phyloP scores from a whole-genome alignment of 2,888 invertebrate genomes.

The Agapetus fuscipes region DNA sequence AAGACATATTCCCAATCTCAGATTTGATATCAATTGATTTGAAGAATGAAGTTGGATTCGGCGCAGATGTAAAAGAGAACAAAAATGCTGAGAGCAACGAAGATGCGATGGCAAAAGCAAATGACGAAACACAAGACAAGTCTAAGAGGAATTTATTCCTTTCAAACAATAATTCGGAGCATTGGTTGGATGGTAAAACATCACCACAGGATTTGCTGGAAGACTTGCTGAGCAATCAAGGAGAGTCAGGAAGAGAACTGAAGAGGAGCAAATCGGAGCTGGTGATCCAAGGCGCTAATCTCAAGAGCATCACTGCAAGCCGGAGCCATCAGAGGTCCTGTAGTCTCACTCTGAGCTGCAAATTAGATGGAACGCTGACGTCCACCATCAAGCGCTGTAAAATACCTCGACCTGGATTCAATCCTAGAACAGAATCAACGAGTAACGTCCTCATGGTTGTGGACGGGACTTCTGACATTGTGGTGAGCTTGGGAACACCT shows the following conservation, averaged over 20 bases:
- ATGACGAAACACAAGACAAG: conserved; percentile 27
- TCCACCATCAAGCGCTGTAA: conserved; percentile 61
- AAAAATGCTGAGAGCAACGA: conserved; percentile 37
- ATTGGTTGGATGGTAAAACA: conserved; percentile 39
- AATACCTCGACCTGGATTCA: conserved; percentile 32
- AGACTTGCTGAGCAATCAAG: conserved; percentile 44
- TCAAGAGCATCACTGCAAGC: conserved; percentile 42
- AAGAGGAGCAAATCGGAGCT: conserved; percentile 59
- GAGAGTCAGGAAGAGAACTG: conserved; percentile 46
- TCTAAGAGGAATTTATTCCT: conserved; percentile 21
- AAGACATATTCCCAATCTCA: conserved; percentile 73
- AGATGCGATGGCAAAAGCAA: conserved; percentile 26
- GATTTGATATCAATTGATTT: conserved; percentile 55
- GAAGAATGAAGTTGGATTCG: conserved; percentile 46
- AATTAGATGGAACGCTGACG: conserved; percentile 52
- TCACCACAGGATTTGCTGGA: conserved; percentile 45
- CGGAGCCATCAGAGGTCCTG: conserved; percentile 56
- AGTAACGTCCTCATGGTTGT: conserved; percentile 27
- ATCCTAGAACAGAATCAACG: conserved; percentile 22
- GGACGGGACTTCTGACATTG: conserved; percentile 24
- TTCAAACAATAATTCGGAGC: conserved; percentile 28
- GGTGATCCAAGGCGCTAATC: conserved; percentile 40
- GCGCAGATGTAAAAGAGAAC: conserved; percentile 34
- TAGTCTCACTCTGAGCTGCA: conserved; percentile 60
- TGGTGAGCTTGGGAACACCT: conserved; percentile 10